Evolutionary conservation across 1,140 invertebrate genomes (phyloP), one percentile per base, ranked within the genome.

Genomic region (Thaumatotibia leucotreta): DNA sequence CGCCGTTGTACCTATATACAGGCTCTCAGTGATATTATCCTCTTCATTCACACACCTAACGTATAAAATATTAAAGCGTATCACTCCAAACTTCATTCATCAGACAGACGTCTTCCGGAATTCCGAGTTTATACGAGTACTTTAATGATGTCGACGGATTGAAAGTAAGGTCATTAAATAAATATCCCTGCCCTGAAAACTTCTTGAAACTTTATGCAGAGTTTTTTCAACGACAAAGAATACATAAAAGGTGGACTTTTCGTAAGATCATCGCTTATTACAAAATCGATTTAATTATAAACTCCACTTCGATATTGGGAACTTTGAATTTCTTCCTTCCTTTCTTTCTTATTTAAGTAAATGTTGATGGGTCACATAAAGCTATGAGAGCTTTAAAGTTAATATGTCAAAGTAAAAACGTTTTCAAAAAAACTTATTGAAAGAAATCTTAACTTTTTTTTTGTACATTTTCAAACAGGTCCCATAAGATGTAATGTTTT

Each of bases 161-260:
- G 29, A 31, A 74, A 75, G 77, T 68, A 68, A 63, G 67, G 68
- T 76, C 76, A 82, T 82, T 82, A 80, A 79, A 77, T 79, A 80
- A 80, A 79, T 71, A 82, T 70, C 61, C 23, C 61, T 65, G 63
- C 33, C 63, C 62, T 67, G 49, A 39, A 68, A 74, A 76, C 62
- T 70, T 73, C 65, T 54, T 50, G 14, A 64, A 78, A 72, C 50
- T 78, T 82, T 66, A 64, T 63, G 50, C 45, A 11, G 65, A 73
- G 65, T 74, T 78, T 72, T 63, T 58, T 35, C 5, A 8, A 11
- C 14, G 22, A 72, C 66, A 75, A 71, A 70, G 69, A 69, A 70
- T 70, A 67, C 50, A 73, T 66, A 62, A 74, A 77, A 50, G 69
- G 61, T 69, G 45, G 63, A 68, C 45, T 61, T 39, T 39, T 67